A percentile compares a stretch with the other conserved stretches of the same genome.
phyloP scores from a whole-genome alignment of 2,113 vertebrate genomes.

The Sakesphorus luctuosus region DNA sequence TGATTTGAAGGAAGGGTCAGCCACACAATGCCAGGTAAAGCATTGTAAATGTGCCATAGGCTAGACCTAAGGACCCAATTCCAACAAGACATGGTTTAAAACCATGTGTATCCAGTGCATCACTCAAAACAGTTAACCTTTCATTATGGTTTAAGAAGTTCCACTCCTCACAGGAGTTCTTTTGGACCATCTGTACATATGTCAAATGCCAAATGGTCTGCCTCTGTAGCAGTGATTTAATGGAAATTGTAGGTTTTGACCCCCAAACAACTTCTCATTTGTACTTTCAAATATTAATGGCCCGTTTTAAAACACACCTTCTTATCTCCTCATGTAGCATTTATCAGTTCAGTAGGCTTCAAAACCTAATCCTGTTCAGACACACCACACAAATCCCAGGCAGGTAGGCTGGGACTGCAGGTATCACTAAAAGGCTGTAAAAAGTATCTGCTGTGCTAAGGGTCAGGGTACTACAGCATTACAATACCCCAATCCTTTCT shows the following conservation, averaged over 20 bases:
- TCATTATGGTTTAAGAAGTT: not conserved
- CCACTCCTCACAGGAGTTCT: not conserved
- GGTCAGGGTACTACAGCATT: not conserved
- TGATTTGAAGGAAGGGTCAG: not conserved
- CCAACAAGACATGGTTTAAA: not conserved
- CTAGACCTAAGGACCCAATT: not conserved
- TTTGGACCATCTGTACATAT: not conserved
- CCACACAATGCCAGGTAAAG: not conserved
- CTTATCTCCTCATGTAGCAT: not conserved
- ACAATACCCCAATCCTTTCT: not conserved
- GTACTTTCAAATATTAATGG: not conserved
- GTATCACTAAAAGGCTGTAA: not conserved
- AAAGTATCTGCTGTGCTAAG: not conserved
- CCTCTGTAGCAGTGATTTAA: not conserved
- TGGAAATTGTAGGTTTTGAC: not conserved
- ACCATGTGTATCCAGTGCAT: not conserved
- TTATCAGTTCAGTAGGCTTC: not conserved
- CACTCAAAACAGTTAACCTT: not conserved
- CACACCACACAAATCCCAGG: not conserved
- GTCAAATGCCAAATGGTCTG: not conserved
- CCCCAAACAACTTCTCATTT: not conserved
- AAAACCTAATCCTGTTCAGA: not conserved
- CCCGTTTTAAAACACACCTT: not conserved
- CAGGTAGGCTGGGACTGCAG: not conserved
- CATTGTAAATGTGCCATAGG: fast-evolving